Conservation (phyloP, 2,113 vertebrate genomes). For the Oreotrochilus melanogaster region DNA sequence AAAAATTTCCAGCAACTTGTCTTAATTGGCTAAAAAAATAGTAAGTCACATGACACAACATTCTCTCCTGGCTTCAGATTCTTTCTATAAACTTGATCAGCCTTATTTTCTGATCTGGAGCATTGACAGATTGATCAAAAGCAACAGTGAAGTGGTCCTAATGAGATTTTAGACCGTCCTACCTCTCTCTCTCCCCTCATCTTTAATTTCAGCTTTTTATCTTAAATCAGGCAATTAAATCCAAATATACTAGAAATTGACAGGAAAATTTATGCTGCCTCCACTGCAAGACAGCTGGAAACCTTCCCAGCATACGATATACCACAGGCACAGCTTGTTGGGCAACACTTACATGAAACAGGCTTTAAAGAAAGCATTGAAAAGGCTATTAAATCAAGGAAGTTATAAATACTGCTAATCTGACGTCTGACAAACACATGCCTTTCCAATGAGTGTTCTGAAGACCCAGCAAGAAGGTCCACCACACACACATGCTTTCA, state of each 20-base stretch:
- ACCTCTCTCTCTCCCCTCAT: neutral
- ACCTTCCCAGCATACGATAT: neutral
- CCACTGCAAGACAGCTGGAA: neutral
- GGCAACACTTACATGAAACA: neutral
- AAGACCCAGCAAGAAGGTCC: neutral
- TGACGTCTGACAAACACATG: neutral
- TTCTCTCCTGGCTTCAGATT: neutral
- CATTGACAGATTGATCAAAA: neutral
- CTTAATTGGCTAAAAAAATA: slow-evolving; percentile 21
- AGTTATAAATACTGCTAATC: neutral
- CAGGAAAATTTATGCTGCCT: neutral
- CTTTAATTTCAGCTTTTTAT: neutral
- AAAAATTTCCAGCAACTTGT: neutral
- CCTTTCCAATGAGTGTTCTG: neutral
- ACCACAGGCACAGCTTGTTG: neutral
- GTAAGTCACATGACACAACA: neutral
- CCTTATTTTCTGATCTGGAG: neutral
- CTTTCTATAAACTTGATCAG: neutral
- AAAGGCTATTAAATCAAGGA: neutral
- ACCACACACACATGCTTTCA: neutral
- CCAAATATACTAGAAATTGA: neutral
- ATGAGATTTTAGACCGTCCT: neutral
- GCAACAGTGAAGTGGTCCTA: neutral
- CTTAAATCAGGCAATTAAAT: neutral
- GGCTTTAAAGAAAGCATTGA: neutral